Evolutionary conservation across 2,888 invertebrate species (phyloP).

Genomic region (Beris morrisii): DNA sequence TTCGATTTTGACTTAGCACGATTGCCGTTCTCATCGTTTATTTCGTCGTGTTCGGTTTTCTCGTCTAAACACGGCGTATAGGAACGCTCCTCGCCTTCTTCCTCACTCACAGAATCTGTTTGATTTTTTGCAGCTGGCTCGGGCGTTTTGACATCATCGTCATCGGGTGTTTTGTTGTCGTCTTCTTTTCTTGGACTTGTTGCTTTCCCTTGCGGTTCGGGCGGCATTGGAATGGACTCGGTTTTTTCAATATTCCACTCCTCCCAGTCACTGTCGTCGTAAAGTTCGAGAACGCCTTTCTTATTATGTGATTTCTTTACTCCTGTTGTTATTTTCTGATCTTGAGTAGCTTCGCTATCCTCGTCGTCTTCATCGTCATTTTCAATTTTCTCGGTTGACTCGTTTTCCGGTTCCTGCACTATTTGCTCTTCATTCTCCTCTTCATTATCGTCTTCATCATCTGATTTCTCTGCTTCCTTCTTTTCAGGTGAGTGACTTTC

Average conservation of each 20-base stretch:
- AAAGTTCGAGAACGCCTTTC: conserved; percentile 59
- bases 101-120: conserved; percentile 10
- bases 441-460: conserved; percentile 35
- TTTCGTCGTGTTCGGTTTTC: conserved; percentile 52
- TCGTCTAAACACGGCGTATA: conserved; percentile 76
- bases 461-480: conserved; percentile 33
- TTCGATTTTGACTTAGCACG: conserved; percentile 13
- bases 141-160: conserved; percentile 29
- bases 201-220: conserved; percentile 30
- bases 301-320: conserved; percentile 41
- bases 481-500: conserved; percentile 35
- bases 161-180: conserved; percentile 14
- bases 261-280: conserved; percentile 61
- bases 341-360: conserved; percentile 42
- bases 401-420: too few relatives aligned
- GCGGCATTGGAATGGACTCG: conserved; percentile 35
- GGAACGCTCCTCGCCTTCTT: conserved; percentile 64
- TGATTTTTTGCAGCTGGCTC: conserved; percentile 23
- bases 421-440: conserved; percentile 36
- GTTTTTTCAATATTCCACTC: conserved; percentile 53
- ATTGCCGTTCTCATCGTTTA: background rate
- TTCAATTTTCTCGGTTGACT: conserved; percentile 10
- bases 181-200: conserved; percentile 2
- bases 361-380: conserved; percentile 41
- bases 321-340: conserved; percentile 41